Base-by-base conservation (phyloP, 2,888 invertebrate genomes). In the Cotesia congregata region DNA sequence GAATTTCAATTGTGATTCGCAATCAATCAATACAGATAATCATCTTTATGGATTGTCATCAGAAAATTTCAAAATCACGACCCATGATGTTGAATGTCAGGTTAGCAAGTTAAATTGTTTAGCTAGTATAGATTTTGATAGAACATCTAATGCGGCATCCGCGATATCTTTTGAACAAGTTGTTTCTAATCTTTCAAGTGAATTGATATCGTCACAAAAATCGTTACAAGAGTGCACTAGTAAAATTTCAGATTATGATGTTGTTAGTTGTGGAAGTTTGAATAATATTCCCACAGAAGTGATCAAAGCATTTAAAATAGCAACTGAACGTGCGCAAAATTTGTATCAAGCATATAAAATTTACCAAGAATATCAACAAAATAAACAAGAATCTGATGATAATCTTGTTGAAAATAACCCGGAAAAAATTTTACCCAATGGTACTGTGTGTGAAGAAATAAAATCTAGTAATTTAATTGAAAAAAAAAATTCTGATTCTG, bases 281-380 rank as follows among this genome's bases (percentile, higher is more conserved):
- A 39, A 60, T 4, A 7, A 50, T 3, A 65, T 84, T 30, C 80
- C 83, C 0, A 77, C 72, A 0, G 80, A 80, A 39, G 73, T 82
- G 0, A 74, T 83, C 0, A 74, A 70, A 5, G 80, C 82, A 9
- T 69, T 84, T 9, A 81, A 79, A 39, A 77, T 81, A 1, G 81
- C 82, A 3, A 75, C 76, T 0, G 77, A 83, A 38, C 75, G 81
- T 15, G 80, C 75, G 0, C 65, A 73, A 5, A 83, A 84, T 76
- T 62, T 84, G n/a, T 79, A 79, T 72, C 72, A 69, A 61, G 82
- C 83, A 1, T 64, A 86, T 12, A 75, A 79, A 50, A 82, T 84
- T 3, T 81, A 82, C 38, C 77, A 74, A 5, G 74, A 81, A 67
- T 74, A 74, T 67, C 65, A 79, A n/a, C 68, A 71, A 1, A 68